Conservation (phyloP, 2,888 invertebrate genomes). For the Scaptomyza flava region DNA sequence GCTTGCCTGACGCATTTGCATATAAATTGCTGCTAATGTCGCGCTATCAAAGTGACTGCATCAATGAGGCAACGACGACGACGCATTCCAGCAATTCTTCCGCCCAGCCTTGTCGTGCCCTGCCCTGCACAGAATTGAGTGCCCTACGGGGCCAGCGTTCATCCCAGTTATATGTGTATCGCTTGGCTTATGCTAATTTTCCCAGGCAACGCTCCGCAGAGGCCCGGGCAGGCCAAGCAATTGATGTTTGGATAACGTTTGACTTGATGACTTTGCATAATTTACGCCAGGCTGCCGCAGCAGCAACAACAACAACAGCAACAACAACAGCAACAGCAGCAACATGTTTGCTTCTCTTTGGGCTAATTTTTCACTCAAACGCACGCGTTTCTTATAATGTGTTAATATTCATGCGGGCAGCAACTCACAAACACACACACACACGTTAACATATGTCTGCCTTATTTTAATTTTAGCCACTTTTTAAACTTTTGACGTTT, state of each 20-base stretch:
- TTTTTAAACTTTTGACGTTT: constrained; percentile 67
- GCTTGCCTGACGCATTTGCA: constrained; percentile 81
- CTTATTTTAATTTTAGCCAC: constrained; percentile 40
- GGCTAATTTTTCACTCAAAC: constrained; percentile 76
- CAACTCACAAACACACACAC: constrained; percentile 15
- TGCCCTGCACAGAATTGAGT: constrained; percentile 27
- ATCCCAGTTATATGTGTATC: constrained; percentile 53
- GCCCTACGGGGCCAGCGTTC: constrained; percentile 57
- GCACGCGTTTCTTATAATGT: constrained; percentile 69
- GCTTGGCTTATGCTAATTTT: constrained; percentile 77
- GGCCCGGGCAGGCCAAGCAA: constrained; percentile 54
- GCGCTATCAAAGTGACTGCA: constrained; percentile 83
- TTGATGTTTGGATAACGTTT: constrained; percentile 78
- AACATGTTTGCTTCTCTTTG: constrained; percentile 48
- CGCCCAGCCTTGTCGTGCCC: constrained; percentile 19
- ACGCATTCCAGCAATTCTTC: constrained; percentile 52
- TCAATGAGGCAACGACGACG: constrained; percentile 68
- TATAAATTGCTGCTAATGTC: constrained; percentile 85
- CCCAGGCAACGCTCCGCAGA: constrained; percentile 57
- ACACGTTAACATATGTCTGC: constrained; percentile 11
- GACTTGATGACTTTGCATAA: constrained; percentile 81
- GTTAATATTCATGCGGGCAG: constrained; percentile 68
- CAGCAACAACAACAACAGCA: constrained; percentile 24
- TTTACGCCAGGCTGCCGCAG: constrained; percentile 58
- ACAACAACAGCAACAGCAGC: constrained; percentile 15